Conservation (phyloP, 2,888 invertebrate species). For the Leistus spinibarbis region DNA sequence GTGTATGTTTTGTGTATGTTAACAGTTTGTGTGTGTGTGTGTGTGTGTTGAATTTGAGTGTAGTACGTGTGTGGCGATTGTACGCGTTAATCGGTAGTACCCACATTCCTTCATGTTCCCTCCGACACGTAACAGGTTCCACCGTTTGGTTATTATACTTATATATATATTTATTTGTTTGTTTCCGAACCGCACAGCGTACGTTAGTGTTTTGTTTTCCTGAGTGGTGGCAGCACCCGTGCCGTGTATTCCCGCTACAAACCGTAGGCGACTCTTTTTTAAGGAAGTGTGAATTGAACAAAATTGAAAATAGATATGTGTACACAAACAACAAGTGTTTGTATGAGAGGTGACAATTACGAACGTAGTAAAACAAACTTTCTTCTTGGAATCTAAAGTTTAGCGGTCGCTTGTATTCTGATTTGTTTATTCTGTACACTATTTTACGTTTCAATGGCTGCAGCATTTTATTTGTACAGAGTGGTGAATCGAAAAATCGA, state of each 20-base stretch:
- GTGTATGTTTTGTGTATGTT: background rate
- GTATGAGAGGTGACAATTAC: background rate
- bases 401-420: background rate
- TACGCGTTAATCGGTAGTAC: constrained; percentile 31
- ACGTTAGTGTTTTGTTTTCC: background rate
- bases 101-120: constrained; percentile 30
- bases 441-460: background rate
- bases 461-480: background rate
- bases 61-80: constrained; percentile 7
- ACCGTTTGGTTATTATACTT: background rate
- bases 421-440: background rate
- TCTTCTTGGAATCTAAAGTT: background rate
- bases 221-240: background rate
- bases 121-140: constrained; percentile 7
- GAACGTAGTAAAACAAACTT: background rate
- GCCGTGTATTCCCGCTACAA: background rate
- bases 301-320: background rate
- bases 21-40: background rate
- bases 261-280: background rate
- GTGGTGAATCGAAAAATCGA: background rate
- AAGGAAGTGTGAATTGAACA: constrained; percentile 5
- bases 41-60: background rate
- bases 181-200: background rate
- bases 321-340: background rate
- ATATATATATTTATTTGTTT: background rate